Evolutionary conservation across 2,797 vertebrate species (phyloP).

Genomic region (Sebastes minor): DNA sequence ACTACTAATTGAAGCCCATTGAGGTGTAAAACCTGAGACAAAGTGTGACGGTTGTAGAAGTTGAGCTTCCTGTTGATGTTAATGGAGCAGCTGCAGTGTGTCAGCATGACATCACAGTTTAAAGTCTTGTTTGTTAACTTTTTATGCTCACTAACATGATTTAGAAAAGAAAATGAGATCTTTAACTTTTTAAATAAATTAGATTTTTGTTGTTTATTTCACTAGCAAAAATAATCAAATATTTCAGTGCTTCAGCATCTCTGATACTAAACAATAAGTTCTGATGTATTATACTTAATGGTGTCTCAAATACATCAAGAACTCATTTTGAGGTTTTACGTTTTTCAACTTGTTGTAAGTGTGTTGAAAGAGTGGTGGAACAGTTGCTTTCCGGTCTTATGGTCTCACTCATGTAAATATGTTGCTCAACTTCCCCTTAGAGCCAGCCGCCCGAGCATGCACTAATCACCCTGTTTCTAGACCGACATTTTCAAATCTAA

Average conservation of each 20-base stretch:
- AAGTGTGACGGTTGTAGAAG: not conserved
- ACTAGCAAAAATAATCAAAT: not conserved
- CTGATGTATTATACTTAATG: not conserved
- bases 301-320: not conserved
- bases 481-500: conserved; percentile 7
- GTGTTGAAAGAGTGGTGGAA: conserved; percentile 66
- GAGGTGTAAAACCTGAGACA: not conserved
- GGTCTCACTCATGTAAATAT: conserved; percentile 49
- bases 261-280: not conserved
- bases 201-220: not conserved
- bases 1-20: not conserved
- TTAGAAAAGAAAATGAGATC: not conserved
- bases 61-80: not conserved
- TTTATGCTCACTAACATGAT: not conserved
- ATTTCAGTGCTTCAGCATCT: not conserved
- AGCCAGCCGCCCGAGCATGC: conserved; percentile 15
- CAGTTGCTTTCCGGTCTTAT: conserved; percentile 67
- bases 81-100: not conserved
- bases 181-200: not conserved
- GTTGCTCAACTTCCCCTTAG: conserved; percentile 78
- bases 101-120: not conserved
- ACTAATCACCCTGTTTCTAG: conserved; percentile 4
- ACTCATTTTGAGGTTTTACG: not conserved
- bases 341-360: conserved; percentile 4
- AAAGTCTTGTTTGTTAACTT: not conserved